Conservation (phyloP, 2,113 vertebrate species). For the Micronycteris hirsuta region DNA sequence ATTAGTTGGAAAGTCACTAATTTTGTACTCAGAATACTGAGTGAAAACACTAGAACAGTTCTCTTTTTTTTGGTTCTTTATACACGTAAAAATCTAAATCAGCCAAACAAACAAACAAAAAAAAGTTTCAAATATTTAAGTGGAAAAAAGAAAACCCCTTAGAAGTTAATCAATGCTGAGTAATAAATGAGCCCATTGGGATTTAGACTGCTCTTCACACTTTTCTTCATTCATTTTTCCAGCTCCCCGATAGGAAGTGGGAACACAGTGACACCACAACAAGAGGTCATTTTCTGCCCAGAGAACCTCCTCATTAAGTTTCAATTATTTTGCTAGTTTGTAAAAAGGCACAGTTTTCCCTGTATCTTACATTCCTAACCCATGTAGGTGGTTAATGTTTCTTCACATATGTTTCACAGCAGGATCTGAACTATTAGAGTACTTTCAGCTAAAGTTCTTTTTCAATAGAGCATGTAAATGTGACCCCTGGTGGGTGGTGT, state of each 20-base stretch:
- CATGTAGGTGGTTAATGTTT: conserved; percentile 81
- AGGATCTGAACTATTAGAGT: conserved; percentile 76
- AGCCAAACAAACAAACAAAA: not conserved
- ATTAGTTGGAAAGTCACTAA: not conserved
- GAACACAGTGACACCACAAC: conserved; percentile 73
- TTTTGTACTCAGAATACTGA: not conserved
- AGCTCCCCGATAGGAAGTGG: conserved; percentile 56
- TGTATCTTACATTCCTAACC: conserved; percentile 75
- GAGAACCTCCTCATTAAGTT: conserved; percentile 78
- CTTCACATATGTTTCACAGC: conserved; percentile 82
- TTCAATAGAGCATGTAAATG: conserved; percentile 77
- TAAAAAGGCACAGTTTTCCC: conserved; percentile 66
- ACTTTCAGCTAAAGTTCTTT: conserved; percentile 77
- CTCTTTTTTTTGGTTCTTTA: not conserved
- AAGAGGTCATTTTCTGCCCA: conserved; percentile 74
- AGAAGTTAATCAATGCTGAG: conserved; percentile 61
- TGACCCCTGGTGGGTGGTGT: conserved; percentile 75
- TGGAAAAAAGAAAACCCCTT: conserved; percentile 22
- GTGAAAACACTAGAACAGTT: not conserved
- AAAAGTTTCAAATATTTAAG: conserved; percentile 63
- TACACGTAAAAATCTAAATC: conserved; percentile 25
- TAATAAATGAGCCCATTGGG: conserved; percentile 49
- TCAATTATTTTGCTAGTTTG: conserved; percentile 80
- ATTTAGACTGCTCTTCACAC: conserved; percentile 52
- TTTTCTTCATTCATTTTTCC: conserved; percentile 59